Evolutionary conservation across 2,797 vertebrate genomes (phyloP).

Genomic region (Alca torda): DNA sequence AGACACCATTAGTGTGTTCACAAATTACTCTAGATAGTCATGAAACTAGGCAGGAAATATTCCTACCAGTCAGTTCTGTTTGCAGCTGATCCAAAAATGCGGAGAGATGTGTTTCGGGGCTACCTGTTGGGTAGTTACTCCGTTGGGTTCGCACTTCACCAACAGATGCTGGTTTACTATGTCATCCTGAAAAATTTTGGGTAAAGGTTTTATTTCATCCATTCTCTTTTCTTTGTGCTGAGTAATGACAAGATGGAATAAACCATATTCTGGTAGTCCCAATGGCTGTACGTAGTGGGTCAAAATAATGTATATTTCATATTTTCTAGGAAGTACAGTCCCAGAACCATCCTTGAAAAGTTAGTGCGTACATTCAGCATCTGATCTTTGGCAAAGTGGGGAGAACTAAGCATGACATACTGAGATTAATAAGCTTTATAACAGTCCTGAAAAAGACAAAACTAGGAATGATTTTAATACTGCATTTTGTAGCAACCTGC

Average conservation of each 20-base stretch:
- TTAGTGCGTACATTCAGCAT: not conserved
- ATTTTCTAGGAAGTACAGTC: not conserved
- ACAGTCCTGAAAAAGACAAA: not conserved
- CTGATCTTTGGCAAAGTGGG: not conserved
- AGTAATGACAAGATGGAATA: not conserved
- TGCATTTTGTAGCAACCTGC: not conserved
- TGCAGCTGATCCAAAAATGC: not conserved
- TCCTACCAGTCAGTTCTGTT: not conserved
- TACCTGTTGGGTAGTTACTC: not conserved
- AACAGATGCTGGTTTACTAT: not conserved
- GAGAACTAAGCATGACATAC: not conserved
- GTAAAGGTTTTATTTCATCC: not conserved
- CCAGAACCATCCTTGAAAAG: not conserved
- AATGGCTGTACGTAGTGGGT: not conserved
- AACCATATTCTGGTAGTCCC: not conserved
- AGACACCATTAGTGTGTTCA: not conserved
- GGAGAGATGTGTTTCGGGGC: not conserved
- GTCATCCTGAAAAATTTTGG: not conserved
- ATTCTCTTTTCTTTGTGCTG: not conserved
- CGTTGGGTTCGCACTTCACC: not conserved
- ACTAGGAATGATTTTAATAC: not conserved
- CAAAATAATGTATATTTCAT: not conserved
- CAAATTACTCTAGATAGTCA: not conserved
- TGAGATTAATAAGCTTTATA: not conserved
- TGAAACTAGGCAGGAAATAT: not conserved